phyloP scores from a whole-genome alignment of 2,888 invertebrate genomes.

The Scaeva pyrastri region DNA sequence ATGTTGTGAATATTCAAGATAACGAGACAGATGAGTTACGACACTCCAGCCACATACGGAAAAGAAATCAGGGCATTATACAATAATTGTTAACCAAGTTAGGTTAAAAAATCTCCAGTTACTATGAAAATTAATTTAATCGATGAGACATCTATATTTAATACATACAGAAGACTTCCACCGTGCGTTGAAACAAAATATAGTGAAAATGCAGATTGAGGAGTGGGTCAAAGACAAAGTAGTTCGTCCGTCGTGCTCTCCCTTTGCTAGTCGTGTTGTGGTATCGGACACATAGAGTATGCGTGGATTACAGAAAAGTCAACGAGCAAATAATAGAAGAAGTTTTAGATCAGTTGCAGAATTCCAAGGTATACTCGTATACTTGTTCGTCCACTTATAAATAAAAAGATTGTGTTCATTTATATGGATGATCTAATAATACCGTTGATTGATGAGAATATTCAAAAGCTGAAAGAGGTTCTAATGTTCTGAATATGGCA shows the following conservation, averaged over 20 bases:
- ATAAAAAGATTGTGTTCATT: slow-evolving; percentile 13
- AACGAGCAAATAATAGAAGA: slow-evolving; percentile 78
- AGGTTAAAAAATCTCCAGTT: slow-evolving; percentile 29
- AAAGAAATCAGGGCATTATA: slow-evolving; percentile 78
- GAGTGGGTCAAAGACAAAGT: slow-evolving; percentile 67
- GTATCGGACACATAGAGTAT: slow-evolving; percentile 74
- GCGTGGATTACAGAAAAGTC: slow-evolving; percentile 81
- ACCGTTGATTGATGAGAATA: slow-evolving; percentile 16
- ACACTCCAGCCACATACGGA: slow-evolving; percentile 33
- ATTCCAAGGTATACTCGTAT: too few relatives aligned
- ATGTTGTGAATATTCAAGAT: slow-evolving; percentile 1
- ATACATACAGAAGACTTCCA: slow-evolving; percentile 54
- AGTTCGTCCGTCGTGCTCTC: slow-evolving; percentile 78
- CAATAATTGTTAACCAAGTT: slow-evolving; percentile 62
- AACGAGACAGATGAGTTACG: not conserved
- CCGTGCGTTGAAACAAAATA: slow-evolving; percentile 42
- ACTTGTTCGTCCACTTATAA: slow-evolving; percentile 6
- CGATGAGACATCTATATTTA: slow-evolving; percentile 47
- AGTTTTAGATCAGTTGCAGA: too few relatives aligned
- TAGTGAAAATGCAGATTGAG: slow-evolving; percentile 58
- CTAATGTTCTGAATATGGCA: slow-evolving; percentile 1
- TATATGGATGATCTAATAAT: not conserved
- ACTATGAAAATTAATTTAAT: slow-evolving; percentile 63
- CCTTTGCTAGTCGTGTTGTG: slow-evolving; percentile 77
- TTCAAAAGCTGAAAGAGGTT: slow-evolving; percentile 6